A percentile compares a stretch with the other conserved stretches of the same genome.
Conservation (phyloP, 35 echinoderm and acorn worm species). For the Chiridota heheva region DNA sequence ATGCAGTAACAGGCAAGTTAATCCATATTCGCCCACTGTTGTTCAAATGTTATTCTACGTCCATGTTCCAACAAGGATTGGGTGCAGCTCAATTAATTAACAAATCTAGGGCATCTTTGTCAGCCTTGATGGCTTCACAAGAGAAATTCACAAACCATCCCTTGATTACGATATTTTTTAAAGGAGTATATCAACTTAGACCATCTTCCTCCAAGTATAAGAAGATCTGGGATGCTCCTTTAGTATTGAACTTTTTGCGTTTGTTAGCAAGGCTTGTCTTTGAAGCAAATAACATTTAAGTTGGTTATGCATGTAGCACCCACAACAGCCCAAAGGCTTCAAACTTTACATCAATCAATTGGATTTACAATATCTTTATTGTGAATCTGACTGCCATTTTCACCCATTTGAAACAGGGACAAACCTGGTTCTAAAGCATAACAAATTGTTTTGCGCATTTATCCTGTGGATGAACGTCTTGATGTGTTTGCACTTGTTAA, state of each 20-base stretch:
- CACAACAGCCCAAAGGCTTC: conserved; percentile 25
- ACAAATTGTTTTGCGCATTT: neutral
- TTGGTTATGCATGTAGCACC: neutral
- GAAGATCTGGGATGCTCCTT: conserved; percentile 28
- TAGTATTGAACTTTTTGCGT: conserved; percentile 29
- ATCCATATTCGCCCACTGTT: conserved; percentile 3
- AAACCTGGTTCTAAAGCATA: no score
- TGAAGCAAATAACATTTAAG: conserved; percentile 17
- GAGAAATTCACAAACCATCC: neutral
- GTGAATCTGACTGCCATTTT: neutral
- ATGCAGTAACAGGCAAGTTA: conserved; percentile 6
- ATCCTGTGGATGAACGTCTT: neutral
- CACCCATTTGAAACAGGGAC: no score
- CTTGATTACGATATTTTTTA: conserved; percentile 24
- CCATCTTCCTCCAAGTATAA: neutral
- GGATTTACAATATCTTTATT: neutral
- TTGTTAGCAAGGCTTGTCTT: neutral
- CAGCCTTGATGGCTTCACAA: neutral
- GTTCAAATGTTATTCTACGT: neutral
- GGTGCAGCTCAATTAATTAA: neutral
- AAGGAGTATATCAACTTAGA: conserved; percentile 20
- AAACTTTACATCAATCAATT: conserved; percentile 22
- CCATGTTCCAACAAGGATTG: neutral
- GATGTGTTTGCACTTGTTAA: neutral
- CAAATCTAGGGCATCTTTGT: neutral